Conservation (phyloP, 1,140 invertebrate genomes). For the Drosophila murphyi region DNA sequence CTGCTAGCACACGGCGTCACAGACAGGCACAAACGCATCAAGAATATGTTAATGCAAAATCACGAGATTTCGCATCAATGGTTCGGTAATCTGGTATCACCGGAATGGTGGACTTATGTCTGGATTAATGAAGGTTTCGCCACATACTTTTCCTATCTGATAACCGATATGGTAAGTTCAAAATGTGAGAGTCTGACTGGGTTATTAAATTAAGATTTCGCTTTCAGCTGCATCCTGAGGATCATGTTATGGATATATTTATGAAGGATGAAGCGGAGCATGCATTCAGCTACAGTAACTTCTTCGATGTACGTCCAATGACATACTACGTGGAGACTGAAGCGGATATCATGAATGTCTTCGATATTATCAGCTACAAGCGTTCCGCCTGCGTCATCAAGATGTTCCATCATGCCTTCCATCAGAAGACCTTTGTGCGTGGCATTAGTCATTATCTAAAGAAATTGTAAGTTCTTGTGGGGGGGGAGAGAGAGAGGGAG, state of each 20-base stretch:
- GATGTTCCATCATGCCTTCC: conserved; percentile 85
- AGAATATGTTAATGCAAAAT: conserved; percentile 81
- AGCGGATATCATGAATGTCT: conserved; percentile 89
- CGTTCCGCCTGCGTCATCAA: conserved; percentile 86
- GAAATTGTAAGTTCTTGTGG: conserved; percentile 74
- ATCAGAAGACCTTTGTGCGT: conserved; percentile 73
- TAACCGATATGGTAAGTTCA: conserved; percentile 83
- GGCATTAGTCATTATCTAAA: conserved; percentile 80
- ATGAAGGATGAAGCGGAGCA: conserved; percentile 85
- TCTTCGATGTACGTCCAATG: conserved; percentile 89
- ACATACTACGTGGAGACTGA: conserved; percentile 89
- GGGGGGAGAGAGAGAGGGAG: neutral
- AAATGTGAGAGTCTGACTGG: conserved; percentile 85
- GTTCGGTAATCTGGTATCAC: conserved; percentile 90
- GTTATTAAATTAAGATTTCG: neutral
- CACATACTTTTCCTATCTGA: conserved; percentile 88
- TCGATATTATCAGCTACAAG: conserved; percentile 92
- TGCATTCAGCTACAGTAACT: conserved; percentile 70
- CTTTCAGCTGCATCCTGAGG: conserved; percentile 86
- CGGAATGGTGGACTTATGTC: conserved; percentile 84
- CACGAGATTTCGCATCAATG: conserved; percentile 89
- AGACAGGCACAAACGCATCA: conserved; percentile 38
- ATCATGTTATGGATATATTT: conserved; percentile 92
- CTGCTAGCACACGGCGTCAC: conserved; percentile 25
- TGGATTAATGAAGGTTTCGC: conserved; percentile 89